phyloP scores from a whole-genome alignment of 2,113 vertebrate genomes.

The Aptenodytes forsteri region DNA sequence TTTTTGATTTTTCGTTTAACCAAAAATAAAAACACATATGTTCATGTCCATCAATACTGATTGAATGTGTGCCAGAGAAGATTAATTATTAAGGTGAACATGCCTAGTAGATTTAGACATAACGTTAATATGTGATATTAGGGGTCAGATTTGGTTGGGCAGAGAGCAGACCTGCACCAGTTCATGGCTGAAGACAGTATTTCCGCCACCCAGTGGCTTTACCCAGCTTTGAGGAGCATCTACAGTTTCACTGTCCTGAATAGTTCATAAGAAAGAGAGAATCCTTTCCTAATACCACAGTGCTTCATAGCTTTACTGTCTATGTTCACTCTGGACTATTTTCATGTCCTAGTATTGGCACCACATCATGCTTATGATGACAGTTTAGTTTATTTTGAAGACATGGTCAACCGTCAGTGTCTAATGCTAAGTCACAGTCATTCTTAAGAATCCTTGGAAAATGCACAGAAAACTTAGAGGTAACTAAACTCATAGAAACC shows the following conservation, averaged over 20 bases:
- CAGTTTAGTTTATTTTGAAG: neutral
- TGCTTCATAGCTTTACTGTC: neutral
- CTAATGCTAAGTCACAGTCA: neutral
- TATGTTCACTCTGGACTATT: neutral
- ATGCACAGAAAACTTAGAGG: neutral
- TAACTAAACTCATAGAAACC: neutral
- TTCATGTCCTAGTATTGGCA: neutral
- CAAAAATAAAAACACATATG: neutral
- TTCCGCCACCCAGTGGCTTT: neutral
- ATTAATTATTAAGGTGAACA: neutral
- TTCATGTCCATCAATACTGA: neutral
- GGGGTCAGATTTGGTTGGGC: neutral
- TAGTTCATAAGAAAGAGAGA: neutral
- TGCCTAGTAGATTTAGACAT: neutral
- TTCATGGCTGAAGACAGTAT: neutral
- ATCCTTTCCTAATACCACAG: neutral
- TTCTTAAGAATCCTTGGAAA: neutral
- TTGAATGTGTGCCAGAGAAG: neutral
- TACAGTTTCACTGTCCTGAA: neutral
- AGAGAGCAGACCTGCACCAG: neutral
- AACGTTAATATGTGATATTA: neutral
- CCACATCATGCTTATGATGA: neutral
- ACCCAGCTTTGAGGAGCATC: neutral
- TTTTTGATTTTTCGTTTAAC: neutral
- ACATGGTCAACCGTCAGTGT: neutral